Conservation (phyloP, 2,113 vertebrate genomes). For the Seriola quinqueradiata region DNA sequence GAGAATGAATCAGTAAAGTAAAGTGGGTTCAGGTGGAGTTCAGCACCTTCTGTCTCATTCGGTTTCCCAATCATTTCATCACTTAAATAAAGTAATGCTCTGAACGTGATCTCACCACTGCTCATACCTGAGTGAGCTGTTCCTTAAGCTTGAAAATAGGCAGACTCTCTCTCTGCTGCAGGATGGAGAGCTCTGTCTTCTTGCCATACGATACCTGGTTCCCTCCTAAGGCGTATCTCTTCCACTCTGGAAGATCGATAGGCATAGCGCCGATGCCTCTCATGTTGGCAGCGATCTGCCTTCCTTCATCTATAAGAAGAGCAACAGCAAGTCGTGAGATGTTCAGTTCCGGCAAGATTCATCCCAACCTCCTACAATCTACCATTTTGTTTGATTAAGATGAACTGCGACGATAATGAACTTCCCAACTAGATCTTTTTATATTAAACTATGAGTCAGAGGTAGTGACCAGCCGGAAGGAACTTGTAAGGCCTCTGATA, state of each 20-base stretch:
- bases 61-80: neutral
- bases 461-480: constrained; percentile 47
- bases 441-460: constrained; percentile 63
- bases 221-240: constrained; percentile 93
- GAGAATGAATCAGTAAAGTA: neutral
- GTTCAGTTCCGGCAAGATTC: neutral
- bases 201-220: constrained; percentile 95
- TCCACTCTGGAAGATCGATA: constrained; percentile 94
- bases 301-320: constrained; percentile 87
- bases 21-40: neutral
- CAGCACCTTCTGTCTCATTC: neutral
- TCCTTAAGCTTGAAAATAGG: constrained; percentile 95
- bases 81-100: neutral
- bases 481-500: constrained; percentile 39
- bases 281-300: constrained; percentile 98
- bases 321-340: neutral
- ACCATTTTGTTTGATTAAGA: constrained; percentile 39
- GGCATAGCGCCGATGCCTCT: constrained; percentile 95
- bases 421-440: constrained; percentile 25
- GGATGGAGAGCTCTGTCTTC: constrained; percentile 93
- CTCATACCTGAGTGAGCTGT: constrained; percentile 90
- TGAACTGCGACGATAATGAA: constrained; percentile 38
- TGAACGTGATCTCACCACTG: neutral
- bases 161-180: constrained; percentile 94
- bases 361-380: neutral